A percentile compares a stretch with the other conserved stretches of the same genome.
These are phyloP conservation scores for Melinaea marsaeus DNA, from an alignment of 2,888 invertebrate species.

Conservation along the genomic window DNA sequence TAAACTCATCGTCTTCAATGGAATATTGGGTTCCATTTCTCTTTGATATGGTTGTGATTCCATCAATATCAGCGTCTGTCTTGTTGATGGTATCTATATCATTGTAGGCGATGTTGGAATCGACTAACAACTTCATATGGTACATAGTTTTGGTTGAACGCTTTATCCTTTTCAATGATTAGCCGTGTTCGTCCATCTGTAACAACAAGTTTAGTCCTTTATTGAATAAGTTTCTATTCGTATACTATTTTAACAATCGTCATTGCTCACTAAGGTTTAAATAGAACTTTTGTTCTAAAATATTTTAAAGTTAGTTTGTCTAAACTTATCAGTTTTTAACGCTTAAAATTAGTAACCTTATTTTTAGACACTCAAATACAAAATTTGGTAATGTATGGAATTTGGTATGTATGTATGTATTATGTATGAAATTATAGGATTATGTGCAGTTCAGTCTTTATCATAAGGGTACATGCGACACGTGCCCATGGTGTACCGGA, in stretches of 20 bases:
- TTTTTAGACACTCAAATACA: too few species aligned
- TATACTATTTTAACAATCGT: not conserved
- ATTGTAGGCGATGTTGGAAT: constrained; percentile 45
- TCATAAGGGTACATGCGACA: too few species aligned
- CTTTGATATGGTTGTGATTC: constrained; percentile 38
- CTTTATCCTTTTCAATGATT: constrained; percentile 16
- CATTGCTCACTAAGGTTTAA: too few species aligned
- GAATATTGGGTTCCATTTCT: constrained; percentile 48
- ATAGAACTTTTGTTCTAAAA: too few species aligned
- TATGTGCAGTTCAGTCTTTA: too few species aligned
- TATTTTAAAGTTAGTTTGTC: too few species aligned
- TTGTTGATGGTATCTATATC: constrained; percentile 43
- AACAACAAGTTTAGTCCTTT: constrained; percentile 38
- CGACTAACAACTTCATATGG: constrained; percentile 47
- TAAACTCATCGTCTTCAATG: constrained; percentile 79
- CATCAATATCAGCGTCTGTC: constrained; percentile 37
- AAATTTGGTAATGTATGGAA: too few species aligned
- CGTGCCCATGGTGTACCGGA: too few species aligned
- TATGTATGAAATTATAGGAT: too few species aligned
- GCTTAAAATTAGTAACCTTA: too few species aligned
- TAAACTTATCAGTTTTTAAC: too few species aligned
- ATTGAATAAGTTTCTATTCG: not conserved
- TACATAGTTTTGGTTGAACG: constrained; percentile 47
- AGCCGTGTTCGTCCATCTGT: constrained; percentile 44
- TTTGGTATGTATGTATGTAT: too few species aligned